Conservation (phyloP, 2,797 vertebrate species). For the Syngnathus rostellatus region DNA sequence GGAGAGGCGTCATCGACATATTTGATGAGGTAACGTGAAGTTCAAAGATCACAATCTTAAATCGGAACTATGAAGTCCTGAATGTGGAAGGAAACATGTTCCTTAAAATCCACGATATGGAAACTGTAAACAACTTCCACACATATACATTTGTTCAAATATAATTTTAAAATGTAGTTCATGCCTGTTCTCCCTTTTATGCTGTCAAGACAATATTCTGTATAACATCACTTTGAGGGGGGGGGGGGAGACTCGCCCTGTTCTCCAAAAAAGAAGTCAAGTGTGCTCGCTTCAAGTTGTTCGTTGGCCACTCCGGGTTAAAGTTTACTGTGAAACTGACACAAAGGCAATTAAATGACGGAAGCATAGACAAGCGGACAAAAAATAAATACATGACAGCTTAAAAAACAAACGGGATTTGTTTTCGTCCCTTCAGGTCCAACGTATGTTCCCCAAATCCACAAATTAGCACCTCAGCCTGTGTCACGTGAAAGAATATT, state of each 20-base stretch:
- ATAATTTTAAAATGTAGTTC: too few species aligned
- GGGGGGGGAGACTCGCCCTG: not conserved
- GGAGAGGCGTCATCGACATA: not conserved
- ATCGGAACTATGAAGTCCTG: too few species aligned
- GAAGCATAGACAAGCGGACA: too few species aligned
- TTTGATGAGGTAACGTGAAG: not conserved
- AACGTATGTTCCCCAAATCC: not conserved
- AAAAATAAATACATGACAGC: not conserved
- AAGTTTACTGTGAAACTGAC: not conserved
- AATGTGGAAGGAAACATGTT: not conserved
- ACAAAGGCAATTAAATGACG: not conserved
- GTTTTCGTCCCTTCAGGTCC: not conserved
- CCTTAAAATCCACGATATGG: too few species aligned
- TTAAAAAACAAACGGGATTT: conserved; percentile 1
- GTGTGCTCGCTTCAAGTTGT: not conserved
- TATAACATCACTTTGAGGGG: too few species aligned
- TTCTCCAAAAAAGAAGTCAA: not conserved
- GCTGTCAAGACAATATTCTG: conserved; percentile 27
- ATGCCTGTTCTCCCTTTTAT: too few species aligned
- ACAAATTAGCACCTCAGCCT: not conserved
- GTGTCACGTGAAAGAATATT: not conserved
- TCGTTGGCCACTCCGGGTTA: too few species aligned
- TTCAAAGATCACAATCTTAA: not conserved
- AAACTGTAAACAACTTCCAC: too few species aligned
- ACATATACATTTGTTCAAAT: conserved; percentile 47